phyloP scores from a whole-genome alignment of 2,888 invertebrate species.

The Psococerastis gibbosa region DNA sequence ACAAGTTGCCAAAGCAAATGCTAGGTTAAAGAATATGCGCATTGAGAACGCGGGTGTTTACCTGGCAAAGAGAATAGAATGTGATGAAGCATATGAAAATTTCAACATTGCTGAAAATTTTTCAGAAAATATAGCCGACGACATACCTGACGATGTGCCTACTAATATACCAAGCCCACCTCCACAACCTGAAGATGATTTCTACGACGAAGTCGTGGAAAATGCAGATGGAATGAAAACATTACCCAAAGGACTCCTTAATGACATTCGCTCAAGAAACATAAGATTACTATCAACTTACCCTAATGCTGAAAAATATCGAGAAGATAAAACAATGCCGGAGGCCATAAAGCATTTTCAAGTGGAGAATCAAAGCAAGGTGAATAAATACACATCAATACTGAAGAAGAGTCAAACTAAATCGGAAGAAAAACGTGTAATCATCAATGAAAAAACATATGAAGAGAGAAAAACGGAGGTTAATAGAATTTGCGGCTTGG shows the following conservation, averaged over 20 bases:
- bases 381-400: conserved; percentile 22
- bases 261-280: conserved; percentile 48
- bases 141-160: no score
- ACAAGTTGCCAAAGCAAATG: conserved; percentile 3
- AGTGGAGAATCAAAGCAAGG: conserved; percentile 27
- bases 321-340: conserved; percentile 10
- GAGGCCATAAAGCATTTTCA: neutral
- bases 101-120: neutral
- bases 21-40: conserved; percentile 1
- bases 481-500: conserved; percentile 30
- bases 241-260: conserved; percentile 44
- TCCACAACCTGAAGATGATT: neutral
- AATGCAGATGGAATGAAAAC: conserved; percentile 21
- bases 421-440: conserved; percentile 19
- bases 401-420: conserved; percentile 22
- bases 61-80: neutral
- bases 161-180: neutral
- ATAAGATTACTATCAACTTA: conserved; percentile 27
- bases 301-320: conserved; percentile 1
- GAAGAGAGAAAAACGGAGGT: conserved; percentile 34
- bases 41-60: neutral
- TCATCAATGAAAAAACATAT: conserved; percentile 46
- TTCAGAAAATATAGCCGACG: no score
- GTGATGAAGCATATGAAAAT: conserved; percentile 3
- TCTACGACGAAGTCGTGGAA: neutral